Conservation (phyloP, 2,888 invertebrate species). For the Rhodophaea formosa region DNA sequence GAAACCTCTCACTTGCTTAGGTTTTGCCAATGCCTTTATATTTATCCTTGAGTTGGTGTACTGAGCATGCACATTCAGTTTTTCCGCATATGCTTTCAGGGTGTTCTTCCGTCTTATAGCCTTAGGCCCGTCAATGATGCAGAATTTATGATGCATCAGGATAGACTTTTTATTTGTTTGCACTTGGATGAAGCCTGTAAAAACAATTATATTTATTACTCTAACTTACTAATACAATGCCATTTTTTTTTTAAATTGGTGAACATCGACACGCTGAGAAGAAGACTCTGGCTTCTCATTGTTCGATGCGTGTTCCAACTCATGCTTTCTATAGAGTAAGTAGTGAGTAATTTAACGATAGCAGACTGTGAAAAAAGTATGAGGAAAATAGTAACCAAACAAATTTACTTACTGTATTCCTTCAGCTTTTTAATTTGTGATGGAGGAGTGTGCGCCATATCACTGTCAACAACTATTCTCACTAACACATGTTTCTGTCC, state of each 20-base stretch:
- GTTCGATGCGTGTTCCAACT: no score
- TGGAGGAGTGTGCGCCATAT: constrained; percentile 71
- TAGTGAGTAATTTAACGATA: no score
- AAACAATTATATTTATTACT: constrained; percentile 6
- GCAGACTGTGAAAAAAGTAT: no score
- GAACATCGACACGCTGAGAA: no score
- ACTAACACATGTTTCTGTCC: constrained; percentile 73
- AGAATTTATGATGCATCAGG: constrained; percentile 92
- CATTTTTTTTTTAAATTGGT: no score
- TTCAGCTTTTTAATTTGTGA: constrained; percentile 71
- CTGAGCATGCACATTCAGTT: constrained; percentile 62
- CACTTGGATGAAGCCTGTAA: constrained; percentile 72
- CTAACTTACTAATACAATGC: no score
- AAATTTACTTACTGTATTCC: constrained; percentile 66
- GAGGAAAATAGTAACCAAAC: neutral
- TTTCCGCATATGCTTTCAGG: constrained; percentile 65
- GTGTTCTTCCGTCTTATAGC: constrained; percentile 64
- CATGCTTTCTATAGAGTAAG: no score
- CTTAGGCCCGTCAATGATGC: constrained; percentile 82
- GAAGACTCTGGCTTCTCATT: no score
- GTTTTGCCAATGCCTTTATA: constrained; percentile 42
- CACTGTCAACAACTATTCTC: constrained; percentile 72
- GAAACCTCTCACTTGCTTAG: constrained; percentile 59
- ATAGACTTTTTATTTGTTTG: constrained; percentile 73
- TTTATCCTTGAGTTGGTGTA: constrained; percentile 37